Base-by-base conservation (phyloP, 2,888 invertebrate species). In the Thyatira batis region DNA sequence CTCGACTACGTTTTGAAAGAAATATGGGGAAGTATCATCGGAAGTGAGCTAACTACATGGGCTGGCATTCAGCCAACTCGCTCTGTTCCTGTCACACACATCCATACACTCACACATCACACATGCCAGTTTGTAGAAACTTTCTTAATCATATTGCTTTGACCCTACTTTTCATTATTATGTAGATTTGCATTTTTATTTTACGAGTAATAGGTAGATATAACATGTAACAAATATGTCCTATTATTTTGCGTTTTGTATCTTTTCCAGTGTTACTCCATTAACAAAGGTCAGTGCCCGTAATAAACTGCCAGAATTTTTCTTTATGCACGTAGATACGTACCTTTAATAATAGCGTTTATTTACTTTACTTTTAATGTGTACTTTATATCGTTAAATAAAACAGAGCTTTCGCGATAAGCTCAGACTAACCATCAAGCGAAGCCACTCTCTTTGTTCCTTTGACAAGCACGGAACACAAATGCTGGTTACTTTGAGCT, bases 1-100 rank as follows among this genome's bases (percentile, higher is more conserved):
- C 39, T 48, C 27, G 56, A 54, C 58, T 67, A 57, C 60, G 55
- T 63, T 67, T 67, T 59, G 58, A 69, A 76, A 76, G 73, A 78
- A 78, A 71, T 73, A 79, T 73, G 65, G 68, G 60, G 69, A 74
- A 78, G 72, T 67, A 67, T 66, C 60, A 54, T 71, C 71, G 75
- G 73, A 79, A 76, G 66, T 69, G 61, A 66, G 63, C 57, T 61
- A 55, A 58, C 57, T 57, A 45, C 48, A 48, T 39, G 49, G 30
- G 11, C 64, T 78, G 84, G 83, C 84, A 63, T 45, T 28, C 50
- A 2, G 77, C 80, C 82, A 81, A 67, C 52, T 52, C 53, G 59
- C 59, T 55, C 58, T 53, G 61, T 59, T 65, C 68, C 65, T 68
- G 70, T 70, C 68, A 63, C 64, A 65, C 28, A 45, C 30, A 44